phyloP scores from a whole-genome alignment of 1,140 invertebrate genomes.

The Protaetia brevitarsis region DNA sequence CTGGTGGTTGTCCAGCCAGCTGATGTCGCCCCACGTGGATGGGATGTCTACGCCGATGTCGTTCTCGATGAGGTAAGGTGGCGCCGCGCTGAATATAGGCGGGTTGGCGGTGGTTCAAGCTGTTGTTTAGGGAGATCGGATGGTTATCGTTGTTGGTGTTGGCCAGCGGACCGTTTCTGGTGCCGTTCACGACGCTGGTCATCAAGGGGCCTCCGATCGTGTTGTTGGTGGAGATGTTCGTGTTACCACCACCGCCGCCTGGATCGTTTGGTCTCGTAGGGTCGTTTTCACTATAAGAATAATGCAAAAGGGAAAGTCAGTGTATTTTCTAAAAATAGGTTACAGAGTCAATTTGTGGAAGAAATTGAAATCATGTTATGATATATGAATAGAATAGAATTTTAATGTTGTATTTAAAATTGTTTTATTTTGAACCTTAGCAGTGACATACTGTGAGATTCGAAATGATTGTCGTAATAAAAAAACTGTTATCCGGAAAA shows the following conservation, averaged over 20 bases:
- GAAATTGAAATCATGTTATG: no score
- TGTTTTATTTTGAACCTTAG: no score
- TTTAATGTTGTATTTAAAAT: no score
- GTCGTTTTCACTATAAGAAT: slow-evolving; percentile 53
- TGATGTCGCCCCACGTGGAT: slow-evolving; percentile 51
- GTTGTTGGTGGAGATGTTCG: slow-evolving; percentile 29
- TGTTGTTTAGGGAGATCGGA: slow-evolving; percentile 46
- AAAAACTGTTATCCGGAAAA: no score
- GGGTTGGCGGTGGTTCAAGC: slow-evolving; percentile 47
- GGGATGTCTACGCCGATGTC: slow-evolving; percentile 61
- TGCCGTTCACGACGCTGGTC: slow-evolving; percentile 63
- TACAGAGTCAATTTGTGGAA: no score
- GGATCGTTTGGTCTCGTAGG: slow-evolving; percentile 47
- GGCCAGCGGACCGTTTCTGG: slow-evolving; percentile 42
- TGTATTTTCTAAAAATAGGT: neutral
- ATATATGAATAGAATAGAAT: no score
- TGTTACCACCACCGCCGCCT: slow-evolving; percentile 32
- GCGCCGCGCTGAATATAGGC: slow-evolving; percentile 44
- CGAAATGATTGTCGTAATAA: no score
- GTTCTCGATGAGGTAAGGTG: slow-evolving; percentile 50
- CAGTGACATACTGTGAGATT: no score
- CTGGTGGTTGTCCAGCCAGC: slow-evolving; percentile 48
- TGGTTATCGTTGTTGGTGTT: slow-evolving; percentile 44
- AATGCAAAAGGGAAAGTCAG: neutral
- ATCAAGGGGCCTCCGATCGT: slow-evolving; percentile 61